Evolutionary conservation across 35 echinoderm and acorn worm genomes (phyloP), one percentile per base, ranked within the genome.

Genomic region (Heliocidaris erythrogramma): DNA sequence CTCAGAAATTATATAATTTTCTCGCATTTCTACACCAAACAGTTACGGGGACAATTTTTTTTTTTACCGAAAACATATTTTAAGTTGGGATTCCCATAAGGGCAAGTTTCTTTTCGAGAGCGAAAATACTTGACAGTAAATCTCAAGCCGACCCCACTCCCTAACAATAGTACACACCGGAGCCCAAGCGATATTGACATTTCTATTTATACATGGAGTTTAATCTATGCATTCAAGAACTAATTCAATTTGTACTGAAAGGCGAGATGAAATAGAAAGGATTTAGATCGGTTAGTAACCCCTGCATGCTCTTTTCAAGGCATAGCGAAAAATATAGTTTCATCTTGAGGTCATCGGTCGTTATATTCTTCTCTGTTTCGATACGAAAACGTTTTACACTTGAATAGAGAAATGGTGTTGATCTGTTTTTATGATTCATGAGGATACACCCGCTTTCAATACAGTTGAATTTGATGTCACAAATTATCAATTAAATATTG

Each of bases 171-270:
- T n/a, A 9, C 65, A 78, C 65, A 18, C 65, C 7, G 27, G 65
- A 78, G 65, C 65, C 65, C 18, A 4, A 7, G 8, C 65, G 8
- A 24, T 78, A 78, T 78, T 78, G 65, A 78, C 65, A 78, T 78
- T 78, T 78, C 21, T 78, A 78, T 78, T 78, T 78, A 78, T 78
- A 78, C 65, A 78, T 78, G 65, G 17, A 78, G 65, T 78, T 78
- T 78, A 78, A 78, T 78, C 65, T 78, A 78, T 78, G 65, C 65
- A 78, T 78, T 78, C 65, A 78, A 78, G 65, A 78, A 78, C 65
- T 78, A 78, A 78, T 78, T 78, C 65, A 78, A 78, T 78, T 78
- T 78, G 65, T 6, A 78, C 65, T 78, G 65, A 78, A 78, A 78
- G 65, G 65, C n/a, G 65, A 78, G 65, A 78, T 78, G 65, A 78